Conservation (phyloP, 1,140 invertebrate species). For the Cyclargus thomasi region DNA sequence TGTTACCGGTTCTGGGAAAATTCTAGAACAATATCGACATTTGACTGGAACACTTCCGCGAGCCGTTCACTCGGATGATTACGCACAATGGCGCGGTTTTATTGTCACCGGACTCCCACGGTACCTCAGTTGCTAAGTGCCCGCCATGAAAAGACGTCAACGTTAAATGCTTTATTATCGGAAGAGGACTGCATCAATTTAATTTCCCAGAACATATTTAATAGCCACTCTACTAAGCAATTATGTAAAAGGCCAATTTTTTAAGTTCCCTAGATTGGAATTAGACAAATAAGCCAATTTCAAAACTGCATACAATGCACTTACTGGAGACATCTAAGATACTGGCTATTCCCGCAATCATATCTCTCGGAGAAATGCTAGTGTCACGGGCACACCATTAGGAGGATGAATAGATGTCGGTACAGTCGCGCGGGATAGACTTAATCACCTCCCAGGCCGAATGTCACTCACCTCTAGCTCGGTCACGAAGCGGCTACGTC, state of each 20-base stretch:
- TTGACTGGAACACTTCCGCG: constrained; percentile 40
- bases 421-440: constrained; percentile 11
- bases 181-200: neutral
- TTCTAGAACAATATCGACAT: constrained; percentile 51
- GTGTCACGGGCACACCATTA: constrained; percentile 14
- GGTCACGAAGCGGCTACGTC: constrained; percentile 6
- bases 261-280: too few species aligned
- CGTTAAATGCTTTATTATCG: neutral
- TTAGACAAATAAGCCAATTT: too few species aligned
- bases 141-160: constrained; percentile 20
- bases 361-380: neutral
- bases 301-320: too few species aligned
- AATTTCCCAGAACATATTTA: neutral
- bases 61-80: constrained; percentile 34
- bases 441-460: neutral
- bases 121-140: constrained; percentile 19
- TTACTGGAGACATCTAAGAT: neutral
- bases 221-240: too few species aligned
- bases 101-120: constrained; percentile 35
- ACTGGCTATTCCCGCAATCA: neutral
- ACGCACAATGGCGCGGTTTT: constrained; percentile 30
- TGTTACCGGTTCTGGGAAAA: constrained; percentile 56
- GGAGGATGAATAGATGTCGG: constrained; percentile 20
- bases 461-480: neutral
- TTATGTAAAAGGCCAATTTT: too few species aligned